These are phyloP conservation scores for Trachelus iudaicus DNA, from an alignment of 2,888 invertebrate species.

Conservation along the genomic window DNA sequence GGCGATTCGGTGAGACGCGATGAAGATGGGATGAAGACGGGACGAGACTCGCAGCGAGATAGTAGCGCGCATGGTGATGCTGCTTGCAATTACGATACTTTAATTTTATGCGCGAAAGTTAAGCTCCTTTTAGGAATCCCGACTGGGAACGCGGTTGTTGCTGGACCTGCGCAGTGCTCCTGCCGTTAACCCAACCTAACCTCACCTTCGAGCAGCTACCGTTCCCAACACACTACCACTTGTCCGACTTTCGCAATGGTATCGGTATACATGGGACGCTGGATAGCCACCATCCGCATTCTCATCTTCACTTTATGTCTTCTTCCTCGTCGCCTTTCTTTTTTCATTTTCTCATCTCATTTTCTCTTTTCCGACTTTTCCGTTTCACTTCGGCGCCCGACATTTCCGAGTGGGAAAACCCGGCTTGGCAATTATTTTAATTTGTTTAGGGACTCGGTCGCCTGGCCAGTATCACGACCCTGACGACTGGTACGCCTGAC, in stretches of 20 bases:
- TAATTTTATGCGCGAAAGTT: slow-evolving; percentile 65
- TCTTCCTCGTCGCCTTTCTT: not conserved
- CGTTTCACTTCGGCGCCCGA: not conserved
- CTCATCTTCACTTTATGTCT: not conserved
- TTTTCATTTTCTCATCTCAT: slow-evolving; percentile 3
- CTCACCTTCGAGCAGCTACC: not conserved
- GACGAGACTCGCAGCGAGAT: slow-evolving; percentile 21
- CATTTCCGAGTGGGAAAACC: not conserved
- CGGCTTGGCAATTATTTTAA: slow-evolving; percentile 9
- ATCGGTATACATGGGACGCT: slow-evolving; percentile 1
- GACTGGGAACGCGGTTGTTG: slow-evolving; percentile 38
- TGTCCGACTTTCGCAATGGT: not conserved
- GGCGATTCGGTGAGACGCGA: slow-evolving; percentile 17
- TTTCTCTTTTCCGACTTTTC: slow-evolving; percentile 6
- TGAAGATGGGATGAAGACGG: slow-evolving; percentile 10
- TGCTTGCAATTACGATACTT: slow-evolving; percentile 60
- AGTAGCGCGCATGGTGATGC: slow-evolving; percentile 31
- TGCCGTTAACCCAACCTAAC: not conserved
- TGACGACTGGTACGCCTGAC: not conserved
- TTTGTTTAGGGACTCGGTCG: slow-evolving; percentile 2
- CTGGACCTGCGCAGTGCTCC: slow-evolving; percentile 17
- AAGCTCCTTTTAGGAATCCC: slow-evolving; percentile 60
- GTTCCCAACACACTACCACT: not conserved
- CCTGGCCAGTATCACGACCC: not conserved
- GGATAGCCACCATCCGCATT: not conserved